These are phyloP conservation scores for Nemoura dubitans DNA, from an alignment of 2,888 invertebrate species.

Conservation along the genomic window DNA sequence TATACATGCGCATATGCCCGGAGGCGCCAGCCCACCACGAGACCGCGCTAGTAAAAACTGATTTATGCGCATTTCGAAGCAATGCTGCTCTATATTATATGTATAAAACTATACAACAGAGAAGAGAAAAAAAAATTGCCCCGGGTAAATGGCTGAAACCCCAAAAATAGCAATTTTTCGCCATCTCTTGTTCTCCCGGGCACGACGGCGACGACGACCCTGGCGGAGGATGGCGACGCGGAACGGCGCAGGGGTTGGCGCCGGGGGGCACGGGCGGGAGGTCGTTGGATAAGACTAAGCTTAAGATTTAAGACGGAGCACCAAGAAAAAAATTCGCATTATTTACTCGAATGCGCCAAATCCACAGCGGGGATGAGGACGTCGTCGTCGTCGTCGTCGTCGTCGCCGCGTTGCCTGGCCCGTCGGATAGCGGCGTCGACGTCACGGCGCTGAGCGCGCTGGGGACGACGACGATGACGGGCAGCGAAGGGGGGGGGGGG, in stretches of 20 bases:
- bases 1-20: slow-evolving; percentile 17
- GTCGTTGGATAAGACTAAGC: slow-evolving; percentile 27
- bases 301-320: slow-evolving; percentile 37
- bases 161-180: slow-evolving; percentile 27
- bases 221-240: no score
- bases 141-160: slow-evolving; percentile 25
- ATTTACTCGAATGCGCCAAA: slow-evolving; percentile 38
- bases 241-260: background rate
- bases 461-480: background rate
- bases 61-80: slow-evolving; percentile 30
- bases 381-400: no score
- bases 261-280: background rate
- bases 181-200: slow-evolving; percentile 1
- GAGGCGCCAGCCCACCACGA: background rate
- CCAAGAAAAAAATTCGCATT: slow-evolving; percentile 39
- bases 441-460: background rate
- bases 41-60: slow-evolving; percentile 8
- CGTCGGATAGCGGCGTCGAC: slow-evolving; percentile 1
- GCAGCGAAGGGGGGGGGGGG: no score
- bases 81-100: background rate
- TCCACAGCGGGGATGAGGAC: background rate
- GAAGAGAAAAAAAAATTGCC: background rate
- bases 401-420: background rate
- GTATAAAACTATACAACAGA: no score
- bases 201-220: no score